Conservation (phyloP, 1,140 invertebrate species). For the Micrasema longulum region DNA sequence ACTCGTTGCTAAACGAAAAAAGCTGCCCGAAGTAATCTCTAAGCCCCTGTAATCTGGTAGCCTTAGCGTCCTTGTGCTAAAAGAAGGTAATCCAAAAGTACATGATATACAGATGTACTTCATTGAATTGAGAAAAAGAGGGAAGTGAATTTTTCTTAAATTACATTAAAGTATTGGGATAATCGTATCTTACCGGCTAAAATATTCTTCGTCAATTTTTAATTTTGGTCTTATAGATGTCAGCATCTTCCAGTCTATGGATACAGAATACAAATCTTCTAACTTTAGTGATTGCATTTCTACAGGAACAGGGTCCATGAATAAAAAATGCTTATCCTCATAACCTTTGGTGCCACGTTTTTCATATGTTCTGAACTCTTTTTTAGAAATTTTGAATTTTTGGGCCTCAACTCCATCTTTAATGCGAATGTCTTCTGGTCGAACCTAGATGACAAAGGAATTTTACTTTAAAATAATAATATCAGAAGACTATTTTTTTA, state of each 20-base stretch:
- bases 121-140: too few relatives aligned
- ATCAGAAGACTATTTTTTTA: too few relatives aligned
- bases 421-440: slow-evolving; percentile 76
- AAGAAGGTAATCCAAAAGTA: too few relatives aligned
- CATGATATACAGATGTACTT: too few relatives aligned
- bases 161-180: slow-evolving; percentile 9
- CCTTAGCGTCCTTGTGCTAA: too few relatives aligned
- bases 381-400: slow-evolving; percentile 76
- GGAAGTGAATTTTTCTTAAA: too few relatives aligned
- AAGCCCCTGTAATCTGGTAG: too few relatives aligned
- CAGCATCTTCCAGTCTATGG: slow-evolving; percentile 95
- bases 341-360: slow-evolving; percentile 65
- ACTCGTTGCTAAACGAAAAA: too few relatives aligned
- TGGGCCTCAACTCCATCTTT: slow-evolving; percentile 72
- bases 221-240: slow-evolving; percentile 86
- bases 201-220: slow-evolving; percentile 88
- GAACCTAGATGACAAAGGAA: slow-evolving; percentile 60
- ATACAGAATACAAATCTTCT: slow-evolving; percentile 83
- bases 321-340: slow-evolving; percentile 73
- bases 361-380: slow-evolving; percentile 71
- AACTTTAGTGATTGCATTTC: slow-evolving; percentile 85
- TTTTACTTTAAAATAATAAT: background rate
- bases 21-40: too few relatives aligned
- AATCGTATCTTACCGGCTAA: slow-evolving; percentile 80
- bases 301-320: slow-evolving; percentile 83